Conservation (phyloP, 2,113 vertebrate genomes). For the Gambusia holbrooki region DNA sequence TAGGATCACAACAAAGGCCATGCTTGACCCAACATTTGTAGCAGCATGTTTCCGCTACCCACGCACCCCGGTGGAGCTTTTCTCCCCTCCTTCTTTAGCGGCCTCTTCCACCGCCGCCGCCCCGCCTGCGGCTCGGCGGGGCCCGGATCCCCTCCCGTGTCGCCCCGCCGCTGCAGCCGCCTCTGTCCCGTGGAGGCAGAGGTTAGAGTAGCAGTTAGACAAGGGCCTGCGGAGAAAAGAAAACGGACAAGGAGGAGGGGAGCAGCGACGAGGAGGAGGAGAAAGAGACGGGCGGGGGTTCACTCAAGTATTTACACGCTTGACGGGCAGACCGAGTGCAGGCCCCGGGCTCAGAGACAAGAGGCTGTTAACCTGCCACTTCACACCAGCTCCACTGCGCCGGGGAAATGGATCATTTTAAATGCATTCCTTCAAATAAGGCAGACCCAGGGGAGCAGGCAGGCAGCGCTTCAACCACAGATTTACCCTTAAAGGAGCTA, state of each 20-base stretch:
- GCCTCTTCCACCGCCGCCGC: conserved; percentile 79
- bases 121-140: conserved; percentile 80
- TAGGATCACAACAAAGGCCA: conserved; percentile 86
- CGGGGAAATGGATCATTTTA: conserved; percentile 68
- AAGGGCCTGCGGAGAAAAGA: conserved; percentile 74
- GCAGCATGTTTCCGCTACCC: conserved; percentile 84
- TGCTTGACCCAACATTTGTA: conserved; percentile 94
- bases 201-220: conserved; percentile 89
- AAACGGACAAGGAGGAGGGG: conserved; percentile 42
- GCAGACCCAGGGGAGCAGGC: conserved; percentile 49
- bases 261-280: too few relatives aligned
- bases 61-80: conserved; percentile 82
- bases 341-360: conserved; percentile 67
- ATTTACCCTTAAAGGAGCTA: background rate
- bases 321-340: conserved; percentile 83
- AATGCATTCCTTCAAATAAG: conserved; percentile 82
- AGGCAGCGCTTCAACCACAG: background rate
- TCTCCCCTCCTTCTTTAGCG: conserved; percentile 47
- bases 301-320: conserved; percentile 86
- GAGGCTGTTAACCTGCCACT: conserved; percentile 89
- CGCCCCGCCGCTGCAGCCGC: conserved; percentile 81
- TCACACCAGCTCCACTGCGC: conserved; percentile 83
- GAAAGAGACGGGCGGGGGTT: conserved; percentile 27
- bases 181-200: conserved; percentile 80
- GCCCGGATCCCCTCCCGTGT: conserved; percentile 81